A percentile compares a stretch with the other conserved stretches of the same genome.
Evolutionary conservation across 2,888 invertebrate species (phyloP).

Genomic region (Yponomeuta evonymella): DNA sequence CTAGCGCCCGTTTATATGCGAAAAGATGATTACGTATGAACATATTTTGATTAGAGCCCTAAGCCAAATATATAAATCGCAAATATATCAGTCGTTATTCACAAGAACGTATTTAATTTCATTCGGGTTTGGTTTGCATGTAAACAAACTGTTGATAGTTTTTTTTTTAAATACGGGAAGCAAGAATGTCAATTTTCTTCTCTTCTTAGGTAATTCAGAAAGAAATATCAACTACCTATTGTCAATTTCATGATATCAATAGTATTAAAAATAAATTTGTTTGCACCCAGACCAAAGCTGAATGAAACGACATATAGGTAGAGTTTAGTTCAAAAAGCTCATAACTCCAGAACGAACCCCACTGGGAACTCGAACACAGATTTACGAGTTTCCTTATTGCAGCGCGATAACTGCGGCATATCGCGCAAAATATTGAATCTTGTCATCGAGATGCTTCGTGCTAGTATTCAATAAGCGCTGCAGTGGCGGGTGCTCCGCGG

Average conservation of each 20-base stretch:
- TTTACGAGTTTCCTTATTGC: constrained; percentile 19
- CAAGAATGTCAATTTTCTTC: no score
- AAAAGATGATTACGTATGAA: neutral
- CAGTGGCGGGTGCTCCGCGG: constrained; percentile 31
- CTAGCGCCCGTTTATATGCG: neutral
- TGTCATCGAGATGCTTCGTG: constrained; percentile 51
- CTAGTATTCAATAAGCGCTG: constrained; percentile 58
- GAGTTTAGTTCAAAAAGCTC: constrained; percentile 8
- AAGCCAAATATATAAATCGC: neutral
- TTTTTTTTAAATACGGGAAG: no score
- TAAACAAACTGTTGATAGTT: no score
- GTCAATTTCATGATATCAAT: no score
- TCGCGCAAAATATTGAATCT: constrained; percentile 39
- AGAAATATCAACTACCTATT: no score
- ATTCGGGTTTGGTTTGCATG: no score
- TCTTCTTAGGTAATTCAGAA: no score
- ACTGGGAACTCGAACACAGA: constrained; percentile 16
- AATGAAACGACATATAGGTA: neutral
- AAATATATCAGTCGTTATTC: no score
- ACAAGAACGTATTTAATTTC: no score
- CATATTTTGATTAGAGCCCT: neutral
- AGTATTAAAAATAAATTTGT: no score
- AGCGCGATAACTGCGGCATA: constrained; percentile 22
- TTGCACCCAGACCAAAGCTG: neutral
- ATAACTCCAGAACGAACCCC: constrained; percentile 11